Evolutionary conservation across 2,888 invertebrate species (phyloP).

Genomic region (Meiosimyza decipiens): DNA sequence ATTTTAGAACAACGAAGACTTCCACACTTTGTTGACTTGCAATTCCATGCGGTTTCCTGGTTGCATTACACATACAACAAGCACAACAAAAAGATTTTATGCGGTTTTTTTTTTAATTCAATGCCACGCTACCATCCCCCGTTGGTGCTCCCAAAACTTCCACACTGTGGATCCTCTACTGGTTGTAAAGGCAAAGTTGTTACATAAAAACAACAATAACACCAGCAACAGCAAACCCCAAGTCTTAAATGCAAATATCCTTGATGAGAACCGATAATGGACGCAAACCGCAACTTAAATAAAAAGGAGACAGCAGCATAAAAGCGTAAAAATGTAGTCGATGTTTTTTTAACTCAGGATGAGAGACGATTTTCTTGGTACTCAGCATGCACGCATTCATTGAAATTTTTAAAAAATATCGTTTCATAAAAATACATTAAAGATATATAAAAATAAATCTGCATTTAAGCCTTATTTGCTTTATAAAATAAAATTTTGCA

Average conservation of each 20-base stretch:
- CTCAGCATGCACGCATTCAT: too few relatives aligned
- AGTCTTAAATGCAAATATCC: constrained; percentile 36
- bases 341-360: too few relatives aligned
- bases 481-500: too few relatives aligned
- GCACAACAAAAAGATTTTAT: background rate
- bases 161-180: background rate
- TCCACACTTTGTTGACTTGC: constrained; percentile 11
- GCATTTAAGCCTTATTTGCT: too few relatives aligned
- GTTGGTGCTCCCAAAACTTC: background rate
- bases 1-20: background rate
- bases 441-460: too few relatives aligned
- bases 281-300: background rate
- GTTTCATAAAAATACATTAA: too few relatives aligned
- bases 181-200: constrained; percentile 3
- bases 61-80: constrained; percentile 19
- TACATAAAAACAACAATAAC: background rate
- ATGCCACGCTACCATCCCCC: too few relatives aligned
- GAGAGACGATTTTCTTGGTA: too few relatives aligned
- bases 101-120: constrained; percentile 4
- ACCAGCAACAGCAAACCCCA: constrained; percentile 4
- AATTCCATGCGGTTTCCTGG: constrained; percentile 42
- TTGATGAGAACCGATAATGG: constrained; percentile 28
- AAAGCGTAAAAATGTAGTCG: background rate
- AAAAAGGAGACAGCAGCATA: background rate
- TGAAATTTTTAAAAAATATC: too few relatives aligned